Evolutionary conservation across 2,888 invertebrate genomes (phyloP).

Genomic region (Torymus auratus): DNA sequence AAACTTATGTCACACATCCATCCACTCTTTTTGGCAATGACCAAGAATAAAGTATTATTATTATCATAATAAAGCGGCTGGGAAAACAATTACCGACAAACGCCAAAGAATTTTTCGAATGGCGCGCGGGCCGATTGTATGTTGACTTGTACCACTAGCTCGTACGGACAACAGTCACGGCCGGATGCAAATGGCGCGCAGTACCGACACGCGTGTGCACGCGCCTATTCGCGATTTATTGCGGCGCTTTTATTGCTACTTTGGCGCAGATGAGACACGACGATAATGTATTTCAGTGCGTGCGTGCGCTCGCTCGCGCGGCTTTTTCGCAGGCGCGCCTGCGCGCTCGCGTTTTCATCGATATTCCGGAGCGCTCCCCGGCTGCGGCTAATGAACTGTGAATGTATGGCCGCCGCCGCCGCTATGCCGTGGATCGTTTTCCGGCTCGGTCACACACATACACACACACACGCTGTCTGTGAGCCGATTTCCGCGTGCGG

Average conservation of each 20-base stretch:
- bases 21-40: no score
- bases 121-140: no score
- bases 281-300: conserved; percentile 50
- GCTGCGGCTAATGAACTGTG: conserved; percentile 43
- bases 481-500: no score
- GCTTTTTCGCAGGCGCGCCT: not conserved
- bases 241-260: conserved; percentile 60
- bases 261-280: conserved; percentile 59
- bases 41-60: no score
- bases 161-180: no score
- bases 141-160: no score
- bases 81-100: no score
- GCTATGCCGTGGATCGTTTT: conserved; percentile 11
- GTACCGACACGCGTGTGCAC: conserved; percentile 56
- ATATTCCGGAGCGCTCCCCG: conserved; percentile 53
- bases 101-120: no score
- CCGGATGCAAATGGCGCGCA: conserved; percentile 58
- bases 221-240: conserved; percentile 60
- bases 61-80: no score
- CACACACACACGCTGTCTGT: no score
- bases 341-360: conserved; percentile 26
- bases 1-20: no score
- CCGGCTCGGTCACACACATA: not conserved
- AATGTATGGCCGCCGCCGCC: conserved; percentile 17
- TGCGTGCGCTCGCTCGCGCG: not conserved